Percentiles rank a stretch among this genome's conserved stretches.
phyloP scores from a whole-genome alignment of 2,113 vertebrate species.

The Cygnus buccinator region DNA sequence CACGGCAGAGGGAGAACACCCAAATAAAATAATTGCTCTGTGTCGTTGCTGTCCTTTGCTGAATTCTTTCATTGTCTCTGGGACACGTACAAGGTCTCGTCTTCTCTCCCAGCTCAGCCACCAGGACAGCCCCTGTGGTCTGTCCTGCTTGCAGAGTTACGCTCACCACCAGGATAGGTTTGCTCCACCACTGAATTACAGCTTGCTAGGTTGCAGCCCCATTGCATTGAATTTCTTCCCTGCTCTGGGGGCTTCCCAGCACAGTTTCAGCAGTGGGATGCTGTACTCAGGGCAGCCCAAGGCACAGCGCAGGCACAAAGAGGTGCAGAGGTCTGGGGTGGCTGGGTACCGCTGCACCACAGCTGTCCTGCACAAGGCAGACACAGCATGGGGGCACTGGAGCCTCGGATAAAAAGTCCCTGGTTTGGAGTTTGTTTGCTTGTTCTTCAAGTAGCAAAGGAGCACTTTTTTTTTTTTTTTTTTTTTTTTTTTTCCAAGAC shows the following conservation, averaged over 20 bases:
- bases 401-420: background rate
- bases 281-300: background rate
- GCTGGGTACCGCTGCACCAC: background rate
- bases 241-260: background rate
- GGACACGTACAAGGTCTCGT: background rate
- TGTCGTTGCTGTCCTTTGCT: background rate
- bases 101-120: rapidly evolving
- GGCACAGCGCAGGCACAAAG: rapidly evolving
- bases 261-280: rapidly evolving
- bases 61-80: background rate
- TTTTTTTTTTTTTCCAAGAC: background rate
- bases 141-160: background rate
- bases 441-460: background rate
- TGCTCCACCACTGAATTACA: background rate
- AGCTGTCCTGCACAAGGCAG: rapidly evolving
- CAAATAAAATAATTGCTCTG: background rate
- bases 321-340: background rate
- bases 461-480: background rate
- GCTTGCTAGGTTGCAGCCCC: background rate
- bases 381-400: background rate
- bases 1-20: background rate
- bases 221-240: background rate
- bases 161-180: background rate
- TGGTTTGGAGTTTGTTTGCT: background rate
- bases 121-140: background rate